Conservation (phyloP, 2,888 invertebrate genomes). For the Troglohyphantes excavatus region DNA sequence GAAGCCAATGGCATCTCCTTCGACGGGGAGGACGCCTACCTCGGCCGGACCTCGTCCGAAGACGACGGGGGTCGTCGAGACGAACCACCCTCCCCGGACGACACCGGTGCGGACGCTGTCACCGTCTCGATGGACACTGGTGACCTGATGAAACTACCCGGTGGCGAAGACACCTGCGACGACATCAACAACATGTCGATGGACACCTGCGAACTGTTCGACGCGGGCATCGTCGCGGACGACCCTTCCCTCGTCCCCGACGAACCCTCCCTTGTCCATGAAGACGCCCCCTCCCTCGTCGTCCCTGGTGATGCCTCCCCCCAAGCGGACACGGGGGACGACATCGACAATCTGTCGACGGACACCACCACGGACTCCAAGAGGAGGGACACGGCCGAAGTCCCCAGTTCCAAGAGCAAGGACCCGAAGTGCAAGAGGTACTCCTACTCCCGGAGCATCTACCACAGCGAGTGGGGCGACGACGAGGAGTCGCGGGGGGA, state of each 20-base stretch:
- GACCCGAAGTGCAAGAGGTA: constrained; percentile 85
- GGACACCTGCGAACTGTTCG: constrained; percentile 72
- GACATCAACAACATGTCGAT: constrained; percentile 75
- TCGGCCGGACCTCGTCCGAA: constrained; percentile 45
- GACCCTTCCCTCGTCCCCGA: not conserved
- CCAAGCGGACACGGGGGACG: constrained; percentile 68
- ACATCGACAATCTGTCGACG: constrained; percentile 71
- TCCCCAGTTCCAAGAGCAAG: not conserved
- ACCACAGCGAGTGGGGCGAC: constrained; percentile 73
- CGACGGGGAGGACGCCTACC: constrained; percentile 69
- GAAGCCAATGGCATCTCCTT: constrained; percentile 67
- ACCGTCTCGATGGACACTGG: constrained; percentile 72
- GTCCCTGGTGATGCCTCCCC: constrained; percentile 28
- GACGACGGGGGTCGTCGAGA: constrained; percentile 24
- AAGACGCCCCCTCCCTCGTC: constrained; percentile 29
- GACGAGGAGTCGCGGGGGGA: constrained; percentile 67
- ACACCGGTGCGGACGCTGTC: constrained; percentile 68
- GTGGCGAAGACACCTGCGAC: constrained; percentile 69
- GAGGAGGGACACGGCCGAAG: constrained; percentile 22
- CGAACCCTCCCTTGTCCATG: constrained; percentile 20
- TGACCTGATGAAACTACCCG: constrained; percentile 44
- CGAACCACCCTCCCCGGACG: constrained; percentile 63
- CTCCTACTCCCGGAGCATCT: constrained; percentile 85
- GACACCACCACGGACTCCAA: constrained; percentile 56
- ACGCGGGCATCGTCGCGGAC: constrained; percentile 39